Evolutionary conservation across 2,888 invertebrate genomes (phyloP), one percentile per base, ranked within the genome.

Genomic region (Gymnocheta viridis): DNA sequence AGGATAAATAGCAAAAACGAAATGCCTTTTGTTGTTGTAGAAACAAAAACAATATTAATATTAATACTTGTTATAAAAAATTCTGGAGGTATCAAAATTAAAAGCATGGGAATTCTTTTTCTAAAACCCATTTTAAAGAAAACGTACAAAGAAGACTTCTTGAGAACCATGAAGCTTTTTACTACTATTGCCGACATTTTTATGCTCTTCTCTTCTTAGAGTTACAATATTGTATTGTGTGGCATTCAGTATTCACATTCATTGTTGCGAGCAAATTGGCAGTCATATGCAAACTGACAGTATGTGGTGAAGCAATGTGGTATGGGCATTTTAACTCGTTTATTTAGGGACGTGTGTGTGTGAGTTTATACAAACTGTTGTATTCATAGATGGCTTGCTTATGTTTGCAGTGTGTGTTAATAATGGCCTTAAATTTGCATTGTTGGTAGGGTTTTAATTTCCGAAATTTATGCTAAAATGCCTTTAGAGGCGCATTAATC

Each of bases 391-490:
- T n/a, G n/a, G 19, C 7, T 19, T 47, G 29, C 29, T 66, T 49
- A 49, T 62, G 51, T 22, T 27, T 51, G 12, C 17, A 44, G 29
- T 51, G 22, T 17, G 58, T 58, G 3, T 22, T 27, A 27, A 54
- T 58, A 69, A 69, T 51, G 22, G 60, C 32, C 69, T 78, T 60
- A 69, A 69, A 77, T 14, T 69, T 69, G 29, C 51, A 29, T 49
- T 17, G 41, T 22, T 38, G 29, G 38, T 32, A 70, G 60, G 32
- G 47, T 41, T 62, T 78, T 70, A 62, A 78, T 62, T 70, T 80
- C 73, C 58, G 67, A 80, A 73, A 85, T 85, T 86, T 86, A 87
- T 87, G 85, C 83, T 80, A 85, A 85, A 85, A 74, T 82, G 82
- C 86, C 86, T 82, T 73, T 41, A 82, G 78, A 85, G 85, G 82